Percentiles rank a stretch among this genome's conserved stretches.
These are phyloP conservation scores for Patagioenas fasciata DNA, from an alignment of 2,113 vertebrate genomes.

Conservation along the genomic window DNA sequence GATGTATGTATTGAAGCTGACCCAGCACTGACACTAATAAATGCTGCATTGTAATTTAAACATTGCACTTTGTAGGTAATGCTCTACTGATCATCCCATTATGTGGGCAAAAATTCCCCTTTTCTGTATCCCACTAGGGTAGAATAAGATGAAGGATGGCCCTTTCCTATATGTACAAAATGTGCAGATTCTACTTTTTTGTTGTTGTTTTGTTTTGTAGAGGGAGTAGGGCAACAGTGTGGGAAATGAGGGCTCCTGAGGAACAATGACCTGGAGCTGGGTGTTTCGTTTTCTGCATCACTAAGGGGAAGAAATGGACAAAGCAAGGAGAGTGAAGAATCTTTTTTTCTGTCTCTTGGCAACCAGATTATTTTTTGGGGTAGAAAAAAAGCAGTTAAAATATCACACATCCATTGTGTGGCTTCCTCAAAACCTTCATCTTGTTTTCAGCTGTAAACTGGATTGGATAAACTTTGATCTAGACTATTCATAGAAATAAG, in stretches of 20 bases:
- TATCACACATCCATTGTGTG: not conserved
- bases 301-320: not conserved
- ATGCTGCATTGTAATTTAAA: not conserved
- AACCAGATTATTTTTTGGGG: rapidly evolving
- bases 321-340: not conserved
- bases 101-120: not conserved
- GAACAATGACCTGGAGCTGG: not conserved
- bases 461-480: not conserved
- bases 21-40: not conserved
- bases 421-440: not conserved
- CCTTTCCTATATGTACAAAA: not conserved
- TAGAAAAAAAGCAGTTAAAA: not conserved
- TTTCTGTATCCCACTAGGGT: not conserved
- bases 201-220: not conserved
- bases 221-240: not conserved
- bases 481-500: not conserved
- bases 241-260: not conserved
- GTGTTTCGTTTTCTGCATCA: not conserved
- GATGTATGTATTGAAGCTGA: conserved; percentile 82
- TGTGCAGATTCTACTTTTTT: not conserved
- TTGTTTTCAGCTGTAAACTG: not conserved
- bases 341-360: not conserved
- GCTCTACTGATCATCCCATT: not conserved
- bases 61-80: not conserved
- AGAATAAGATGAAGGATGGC: not conserved